phyloP scores from a whole-genome alignment of 2,113 vertebrate species.

The Ictalurus furcatus region DNA sequence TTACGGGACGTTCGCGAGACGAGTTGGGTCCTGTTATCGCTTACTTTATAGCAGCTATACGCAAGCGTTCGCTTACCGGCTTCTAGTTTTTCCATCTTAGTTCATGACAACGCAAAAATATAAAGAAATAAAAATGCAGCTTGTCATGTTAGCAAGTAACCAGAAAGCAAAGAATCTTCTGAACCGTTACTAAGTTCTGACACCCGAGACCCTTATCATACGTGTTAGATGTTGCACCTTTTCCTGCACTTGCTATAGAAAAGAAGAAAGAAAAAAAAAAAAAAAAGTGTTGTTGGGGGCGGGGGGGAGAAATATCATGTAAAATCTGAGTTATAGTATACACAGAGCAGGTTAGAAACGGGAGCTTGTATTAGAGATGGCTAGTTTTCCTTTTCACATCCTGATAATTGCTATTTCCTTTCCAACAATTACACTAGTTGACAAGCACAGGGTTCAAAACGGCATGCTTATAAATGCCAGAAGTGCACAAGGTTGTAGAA shows the following conservation, averaged over 20 bases:
- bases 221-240: no score
- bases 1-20: not conserved
- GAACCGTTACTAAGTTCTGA: not conserved
- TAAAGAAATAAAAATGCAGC: not conserved
- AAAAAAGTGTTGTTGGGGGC: not conserved
- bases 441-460: not conserved
- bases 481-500: slow-evolving; percentile 16
- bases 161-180: not conserved
- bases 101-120: not conserved
- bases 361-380: not conserved
- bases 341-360: not conserved
- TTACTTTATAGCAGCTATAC: not conserved
- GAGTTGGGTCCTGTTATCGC: not conserved
- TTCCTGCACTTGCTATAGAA: not conserved
- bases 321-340: not conserved
- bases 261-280: not conserved
- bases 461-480: slow-evolving; percentile 38
- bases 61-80: not conserved
- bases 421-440: slow-evolving; percentile 16
- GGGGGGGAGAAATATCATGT: no score
- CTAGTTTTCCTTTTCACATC: not conserved
- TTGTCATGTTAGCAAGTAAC: not conserved
- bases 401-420: not conserved
- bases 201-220: not conserved
- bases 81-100: not conserved